Base-by-base conservation (phyloP, 2,888 invertebrate species). In the Platerodrilus igneus region DNA sequence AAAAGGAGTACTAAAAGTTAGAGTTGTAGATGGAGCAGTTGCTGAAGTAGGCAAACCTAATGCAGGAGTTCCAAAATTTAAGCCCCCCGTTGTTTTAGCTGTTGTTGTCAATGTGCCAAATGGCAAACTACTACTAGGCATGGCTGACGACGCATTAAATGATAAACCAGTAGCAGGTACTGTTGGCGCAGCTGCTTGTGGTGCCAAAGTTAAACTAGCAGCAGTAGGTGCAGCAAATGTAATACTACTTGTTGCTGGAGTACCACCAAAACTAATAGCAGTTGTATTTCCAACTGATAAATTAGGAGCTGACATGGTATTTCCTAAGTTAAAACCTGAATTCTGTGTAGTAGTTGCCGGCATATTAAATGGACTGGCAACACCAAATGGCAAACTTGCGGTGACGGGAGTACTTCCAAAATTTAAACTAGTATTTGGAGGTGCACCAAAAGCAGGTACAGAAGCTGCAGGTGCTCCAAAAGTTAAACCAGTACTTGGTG, bases 1-100 rank as follows among this genome's bases (percentile, higher is more conserved):
- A 9, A 16, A 37, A 14, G 57, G 53, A 41, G 62, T 60, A 33
- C 56, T 52, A 29, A 62, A 62, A 41, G 53, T 57, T 22, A 61
- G 32, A 36, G 7, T n/a, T 38, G 31, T 33, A 33, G 32, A 9
- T 38, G 44, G 10, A 9, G 56, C 39, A n/a, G n/a, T n/a, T n/a
- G n/a, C n/a, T n/a, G n/a, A n/a, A n/a, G n/a, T n/a, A n/a, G n/a
- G n/a, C n/a, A n/a, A n/a, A n/a, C n/a, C n/a, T n/a, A n/a, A n/a
- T 5, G 58, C 26, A 7, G 61, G 15, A 7, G 52, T 29, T 15
- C 59, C 59, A 45, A 63, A 64, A 15, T 47, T 38, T 37, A 63
- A 62, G 13, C 48, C 35, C 35, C 49, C 49, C 4, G 59, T 13
- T 14, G 39, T 35, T 19, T 40, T 20, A n/a, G 48, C 15, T 8